Evolutionary conservation across 2,113 vertebrate genomes (phyloP).

Genomic region (Xyliphius kryptos): DNA sequence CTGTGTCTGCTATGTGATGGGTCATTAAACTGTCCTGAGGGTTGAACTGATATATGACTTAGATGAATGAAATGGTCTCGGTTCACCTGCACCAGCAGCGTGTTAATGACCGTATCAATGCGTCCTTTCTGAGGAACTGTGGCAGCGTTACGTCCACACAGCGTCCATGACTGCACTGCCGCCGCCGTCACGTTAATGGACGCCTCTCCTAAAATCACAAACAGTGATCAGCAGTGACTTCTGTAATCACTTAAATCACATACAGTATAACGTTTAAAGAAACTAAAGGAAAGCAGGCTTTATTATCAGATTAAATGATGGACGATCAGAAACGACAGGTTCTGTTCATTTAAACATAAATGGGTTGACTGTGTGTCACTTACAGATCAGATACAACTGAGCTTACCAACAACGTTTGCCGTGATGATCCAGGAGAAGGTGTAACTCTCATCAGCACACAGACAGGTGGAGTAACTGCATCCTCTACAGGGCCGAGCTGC

Average conservation of each 20-base stretch:
- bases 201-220: conserved; percentile 58
- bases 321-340: too few relatives aligned
- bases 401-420: conserved; percentile 64
- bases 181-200: conserved; percentile 66
- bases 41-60: too few relatives aligned
- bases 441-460: conserved; percentile 59
- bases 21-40: too few relatives aligned
- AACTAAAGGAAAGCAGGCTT: too few relatives aligned
- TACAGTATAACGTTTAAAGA: too few relatives aligned
- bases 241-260: neutral
- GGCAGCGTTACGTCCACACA: conserved; percentile 57
- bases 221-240: conserved; percentile 4
- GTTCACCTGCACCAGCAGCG: conserved; percentile 70
- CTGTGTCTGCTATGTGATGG: too few relatives aligned
- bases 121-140: conserved; percentile 56
- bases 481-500: conserved; percentile 47
- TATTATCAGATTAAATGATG: too few relatives aligned
- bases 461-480: conserved; percentile 60
- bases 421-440: conserved; percentile 64
- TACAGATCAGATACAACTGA: too few relatives aligned
- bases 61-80: too few relatives aligned
- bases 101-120: conserved; percentile 63
- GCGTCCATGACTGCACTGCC: conserved; percentile 39
- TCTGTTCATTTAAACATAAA: too few relatives aligned
- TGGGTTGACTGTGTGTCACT: too few relatives aligned